A percentile compares a stretch with the other conserved stretches of the same genome.
These are phyloP conservation scores for Aphelenchoides bicaudatus DNA, from an alignment of 2,888 invertebrate genomes.

Conservation along the genomic window DNA sequence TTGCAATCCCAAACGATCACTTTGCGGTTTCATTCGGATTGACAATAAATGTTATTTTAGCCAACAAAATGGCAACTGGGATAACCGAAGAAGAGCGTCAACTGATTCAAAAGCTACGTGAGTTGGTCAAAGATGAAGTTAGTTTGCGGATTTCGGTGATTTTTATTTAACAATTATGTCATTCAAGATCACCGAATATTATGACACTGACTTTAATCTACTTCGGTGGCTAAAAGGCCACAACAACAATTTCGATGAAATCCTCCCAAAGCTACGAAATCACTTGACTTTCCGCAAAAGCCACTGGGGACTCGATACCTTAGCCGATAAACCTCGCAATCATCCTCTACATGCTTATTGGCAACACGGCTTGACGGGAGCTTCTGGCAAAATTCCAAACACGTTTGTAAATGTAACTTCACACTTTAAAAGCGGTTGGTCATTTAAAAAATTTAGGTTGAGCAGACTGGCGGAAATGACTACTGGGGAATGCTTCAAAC, in stretches of 20 bases:
- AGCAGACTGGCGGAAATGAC: slow-evolving; percentile 46
- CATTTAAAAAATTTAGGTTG: too few relatives aligned
- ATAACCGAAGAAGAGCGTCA: slow-evolving; percentile 21
- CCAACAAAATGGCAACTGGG: background rate
- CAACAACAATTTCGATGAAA: slow-evolving; percentile 41
- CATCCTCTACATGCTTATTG: slow-evolving; percentile 55
- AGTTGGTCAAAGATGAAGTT: slow-evolving; percentile 42
- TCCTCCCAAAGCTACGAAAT: slow-evolving; percentile 49
- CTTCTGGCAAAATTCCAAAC: slow-evolving; percentile 20
- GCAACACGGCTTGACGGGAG: slow-evolving; percentile 33
- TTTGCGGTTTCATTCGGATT: too few relatives aligned
- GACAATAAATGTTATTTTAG: too few relatives aligned
- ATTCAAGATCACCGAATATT: slow-evolving; percentile 42
- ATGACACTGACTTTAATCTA: slow-evolving; percentile 56
- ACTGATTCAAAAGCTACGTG: slow-evolving; percentile 40
- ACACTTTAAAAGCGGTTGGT: too few relatives aligned
- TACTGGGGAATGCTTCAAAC: slow-evolving; percentile 56
- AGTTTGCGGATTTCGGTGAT: background rate
- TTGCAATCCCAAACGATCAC: too few relatives aligned
- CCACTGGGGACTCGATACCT: slow-evolving; percentile 48
- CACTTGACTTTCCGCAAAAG: slow-evolving; percentile 44
- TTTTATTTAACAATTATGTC: background rate
- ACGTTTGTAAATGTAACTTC: slow-evolving; percentile 14
- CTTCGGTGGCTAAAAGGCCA: slow-evolving; percentile 56
- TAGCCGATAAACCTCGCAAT: slow-evolving; percentile 38